Evolutionary conservation across 1,140 invertebrate species (phyloP), one percentile per base, ranked within the genome.

Genomic region (Brachionus calyciflorus): DNA sequence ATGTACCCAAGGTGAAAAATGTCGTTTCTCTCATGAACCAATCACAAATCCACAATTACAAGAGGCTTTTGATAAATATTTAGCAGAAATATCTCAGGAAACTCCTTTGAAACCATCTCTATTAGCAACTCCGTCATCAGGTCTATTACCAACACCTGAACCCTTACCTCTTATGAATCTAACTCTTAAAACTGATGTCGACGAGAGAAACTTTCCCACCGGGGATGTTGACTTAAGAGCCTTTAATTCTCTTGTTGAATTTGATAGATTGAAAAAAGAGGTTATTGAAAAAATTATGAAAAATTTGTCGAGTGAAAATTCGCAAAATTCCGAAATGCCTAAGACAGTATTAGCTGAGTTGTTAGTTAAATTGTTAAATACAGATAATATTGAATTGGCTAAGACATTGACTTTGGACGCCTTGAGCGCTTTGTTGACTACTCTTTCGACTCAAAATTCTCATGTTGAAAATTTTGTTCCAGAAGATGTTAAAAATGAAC

Each of bases 1-100:
- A 55, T 97, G 94, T 84, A 88, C 88, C 78, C 85, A 88, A 19
- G 90, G 88, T 14, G 91, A 92, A 24, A 37, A 37, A 6, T 98
- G 95, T 86, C 93, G 95, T 85, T 98, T 97, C 84, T 93, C 92
- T 44, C 94, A 98, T 85, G 89, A 91, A 79, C 90, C 92, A 0
- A 85, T 98, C 0, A 90, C 88, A 80, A 91, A 92, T 40, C 33
- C 30, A 14, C 46, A 63, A 60, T 14, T 77, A 1, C 19, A 21
- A 33, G 53, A 51, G 24, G 53, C 75, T 14, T 77, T 77, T 30
- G 75, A 77, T n/a, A 73, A 73, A 33, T 73, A 73, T 55, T 49
- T 73, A 28, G 12, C 9, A 3, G 69, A 73, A 41, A 40, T 30
- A 26, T 21, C n/a, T 37, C 69, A 37, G 5, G 46, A 37, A 12